Conservation (phyloP, 2,888 invertebrate genomes). For the Leucophenga maculata region DNA sequence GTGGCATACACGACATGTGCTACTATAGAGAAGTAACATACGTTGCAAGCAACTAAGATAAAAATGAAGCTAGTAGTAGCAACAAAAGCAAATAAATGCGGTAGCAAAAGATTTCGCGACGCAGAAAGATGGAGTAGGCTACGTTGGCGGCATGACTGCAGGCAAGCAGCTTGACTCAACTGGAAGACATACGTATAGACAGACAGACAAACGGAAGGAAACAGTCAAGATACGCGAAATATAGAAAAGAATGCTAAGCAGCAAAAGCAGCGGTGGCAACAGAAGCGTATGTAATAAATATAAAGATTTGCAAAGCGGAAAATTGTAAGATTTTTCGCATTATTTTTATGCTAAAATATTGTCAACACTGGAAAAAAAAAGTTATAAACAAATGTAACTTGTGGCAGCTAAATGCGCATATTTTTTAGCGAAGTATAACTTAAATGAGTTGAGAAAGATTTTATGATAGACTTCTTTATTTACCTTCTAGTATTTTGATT, state of each 20-base stretch:
- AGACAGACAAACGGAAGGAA: slow-evolving; percentile 31
- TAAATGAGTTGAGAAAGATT: too few relatives aligned
- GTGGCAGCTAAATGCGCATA: too few relatives aligned
- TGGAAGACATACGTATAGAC: too few relatives aligned
- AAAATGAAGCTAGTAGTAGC: slow-evolving; percentile 20
- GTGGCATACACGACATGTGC: slow-evolving; percentile 25
- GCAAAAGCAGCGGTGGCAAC: slow-evolving; percentile 12
- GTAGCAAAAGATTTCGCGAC: neutral
- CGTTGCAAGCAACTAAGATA: slow-evolving; percentile 6
- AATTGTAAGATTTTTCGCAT: slow-evolving; percentile 44
- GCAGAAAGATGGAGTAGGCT: slow-evolving; percentile 24
- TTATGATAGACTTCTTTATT: too few relatives aligned
- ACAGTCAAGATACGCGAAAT: slow-evolving; percentile 31
- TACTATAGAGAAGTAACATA: neutral
- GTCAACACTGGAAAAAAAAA: slow-evolving; percentile 8
- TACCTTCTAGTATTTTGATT: too few relatives aligned
- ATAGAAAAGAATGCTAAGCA: slow-evolving; percentile 35
- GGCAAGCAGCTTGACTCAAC: slow-evolving; percentile 21
- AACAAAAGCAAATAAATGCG: slow-evolving; percentile 27
- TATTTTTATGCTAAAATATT: slow-evolving; percentile 17
- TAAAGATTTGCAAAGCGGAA: slow-evolving; percentile 58
- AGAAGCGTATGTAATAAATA: slow-evolving; percentile 51
- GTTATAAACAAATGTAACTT: too few relatives aligned
- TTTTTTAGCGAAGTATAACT: too few relatives aligned
- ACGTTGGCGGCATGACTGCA: slow-evolving; percentile 22